These are phyloP conservation scores for Bubo bubo DNA, from an alignment of 2,113 vertebrate genomes.

Conservation along the genomic window DNA sequence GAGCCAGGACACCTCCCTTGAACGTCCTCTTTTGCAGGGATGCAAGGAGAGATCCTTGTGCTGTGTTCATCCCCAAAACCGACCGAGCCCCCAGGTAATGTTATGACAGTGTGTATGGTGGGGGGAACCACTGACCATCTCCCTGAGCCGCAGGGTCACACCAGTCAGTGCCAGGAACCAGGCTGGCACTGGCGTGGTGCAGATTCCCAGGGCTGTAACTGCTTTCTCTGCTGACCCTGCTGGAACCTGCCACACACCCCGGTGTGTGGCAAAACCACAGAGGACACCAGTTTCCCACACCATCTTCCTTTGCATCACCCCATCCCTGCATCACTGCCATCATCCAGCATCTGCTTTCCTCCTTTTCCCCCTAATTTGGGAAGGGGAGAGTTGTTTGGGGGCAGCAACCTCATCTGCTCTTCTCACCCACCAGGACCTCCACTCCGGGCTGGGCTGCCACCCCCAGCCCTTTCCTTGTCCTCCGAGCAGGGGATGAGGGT, in stretches of 20 bases:
- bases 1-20: neutral
- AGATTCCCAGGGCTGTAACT: neutral
- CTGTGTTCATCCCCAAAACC: neutral
- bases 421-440: neutral
- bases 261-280: rapidly evolving
- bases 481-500: neutral
- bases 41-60: neutral
- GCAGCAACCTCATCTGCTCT: neutral
- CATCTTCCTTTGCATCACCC: neutral
- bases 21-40: neutral
- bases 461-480: neutral
- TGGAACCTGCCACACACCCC: neutral
- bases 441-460: neutral
- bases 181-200: neutral
- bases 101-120: rapidly evolving
- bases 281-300: neutral
- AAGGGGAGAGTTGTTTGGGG: neutral
- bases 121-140: neutral
- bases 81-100: rapidly evolving
- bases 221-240: neutral
- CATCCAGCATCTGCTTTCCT: neutral
- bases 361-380: neutral
- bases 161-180: rapidly evolving
- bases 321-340: rapidly evolving
- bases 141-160: neutral